A percentile compares a stretch with the other conserved stretches of the same genome.
phyloP scores from a whole-genome alignment of 2,797 vertebrate species.

The Mormyrops boulengeri region DNA sequence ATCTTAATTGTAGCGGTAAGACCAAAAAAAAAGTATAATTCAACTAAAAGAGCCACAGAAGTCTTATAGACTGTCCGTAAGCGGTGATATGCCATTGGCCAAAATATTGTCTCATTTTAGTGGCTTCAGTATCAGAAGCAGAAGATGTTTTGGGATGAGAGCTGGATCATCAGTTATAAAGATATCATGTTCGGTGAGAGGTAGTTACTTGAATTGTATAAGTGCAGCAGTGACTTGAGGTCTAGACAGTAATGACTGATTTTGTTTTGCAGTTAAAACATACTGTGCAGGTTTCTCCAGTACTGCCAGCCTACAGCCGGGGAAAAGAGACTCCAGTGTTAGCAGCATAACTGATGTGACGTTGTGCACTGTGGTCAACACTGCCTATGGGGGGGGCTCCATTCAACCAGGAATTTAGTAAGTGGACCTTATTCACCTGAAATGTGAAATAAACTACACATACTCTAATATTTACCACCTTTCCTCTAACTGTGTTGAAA shows the following conservation, averaged over 20 bases:
- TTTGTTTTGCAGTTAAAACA: constrained; percentile 42
- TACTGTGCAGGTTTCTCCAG: constrained; percentile 52
- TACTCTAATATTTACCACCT: background rate
- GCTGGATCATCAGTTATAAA: constrained; percentile 70
- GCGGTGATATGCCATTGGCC: background rate
- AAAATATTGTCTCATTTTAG: constrained; percentile 35
- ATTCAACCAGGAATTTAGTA: constrained; percentile 64
- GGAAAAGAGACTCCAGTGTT: constrained; percentile 52
- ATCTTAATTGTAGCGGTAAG: constrained; percentile 66
- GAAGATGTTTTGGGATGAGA: constrained; percentile 75
- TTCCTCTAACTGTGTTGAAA: background rate
- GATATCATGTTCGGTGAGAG: constrained; percentile 61
- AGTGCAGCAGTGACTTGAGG: background rate
- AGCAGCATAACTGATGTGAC: constrained; percentile 52
- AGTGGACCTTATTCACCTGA: constrained; percentile 32
- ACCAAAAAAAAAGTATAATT: background rate
- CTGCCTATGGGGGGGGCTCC: constrained; percentile 49
- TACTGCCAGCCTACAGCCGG: constrained; percentile 49
- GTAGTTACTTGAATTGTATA: background rate
- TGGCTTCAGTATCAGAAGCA: constrained; percentile 74
- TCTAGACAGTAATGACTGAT: background rate
- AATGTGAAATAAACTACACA: background rate
- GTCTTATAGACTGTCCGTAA: background rate
- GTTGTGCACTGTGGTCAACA: constrained; percentile 50
- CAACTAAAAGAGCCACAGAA: background rate